Base-by-base conservation (phyloP, 2,888 invertebrate species). In the Folsomia candida region DNA sequence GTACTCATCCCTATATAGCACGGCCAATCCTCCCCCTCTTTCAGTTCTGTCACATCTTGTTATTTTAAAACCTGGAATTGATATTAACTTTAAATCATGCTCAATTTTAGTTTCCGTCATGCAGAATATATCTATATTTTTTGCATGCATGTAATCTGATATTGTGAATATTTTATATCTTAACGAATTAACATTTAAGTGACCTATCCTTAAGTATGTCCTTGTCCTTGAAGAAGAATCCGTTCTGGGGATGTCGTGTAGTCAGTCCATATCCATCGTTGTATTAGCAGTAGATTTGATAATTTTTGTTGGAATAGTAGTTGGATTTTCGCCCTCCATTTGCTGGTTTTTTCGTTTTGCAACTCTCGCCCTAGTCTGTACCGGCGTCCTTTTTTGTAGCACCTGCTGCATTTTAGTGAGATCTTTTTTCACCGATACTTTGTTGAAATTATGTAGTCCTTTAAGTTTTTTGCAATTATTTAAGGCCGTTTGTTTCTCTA, bases 321-420 rank as follows among this genome's bases (percentile, higher is more conserved):
- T n/a, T n/a, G n/a, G n/a, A n/a, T n/a, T n/a, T n/a, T n/a, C n/a
- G n/a, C 24, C 6, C 54, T 54, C 24, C 54, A 18, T 54, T 18
- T 54, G 54, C 54, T 54, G n/a, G 24, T 3, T 9, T 54, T 3
- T 54, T 9, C 20, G 54, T 54, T 54, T 24, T 18, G n/a, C 54
- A 3, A 18, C 47, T 47, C 47, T 47, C 14, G 47, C 9, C 14
- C 47, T 47, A 11, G 47, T 47, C 14, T 47, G 47, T 47, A 47
- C 47, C 9, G 47, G 47, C 9, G 47, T 47, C 47, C 47, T 47
- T 9, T 47, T 47, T 47, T 9, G 14, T n/a, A n/a, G n/a, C n/a
- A n/a, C n/a, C 47, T 59, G 59, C 24, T 59, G 59, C 22, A 27
- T 59, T 24, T 59, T 59, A 14, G 59, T 59, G 4, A 59, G 59